Evolutionary conservation across 1,140 invertebrate genomes (phyloP).

Genomic region (Neodiprion fabricii): DNA sequence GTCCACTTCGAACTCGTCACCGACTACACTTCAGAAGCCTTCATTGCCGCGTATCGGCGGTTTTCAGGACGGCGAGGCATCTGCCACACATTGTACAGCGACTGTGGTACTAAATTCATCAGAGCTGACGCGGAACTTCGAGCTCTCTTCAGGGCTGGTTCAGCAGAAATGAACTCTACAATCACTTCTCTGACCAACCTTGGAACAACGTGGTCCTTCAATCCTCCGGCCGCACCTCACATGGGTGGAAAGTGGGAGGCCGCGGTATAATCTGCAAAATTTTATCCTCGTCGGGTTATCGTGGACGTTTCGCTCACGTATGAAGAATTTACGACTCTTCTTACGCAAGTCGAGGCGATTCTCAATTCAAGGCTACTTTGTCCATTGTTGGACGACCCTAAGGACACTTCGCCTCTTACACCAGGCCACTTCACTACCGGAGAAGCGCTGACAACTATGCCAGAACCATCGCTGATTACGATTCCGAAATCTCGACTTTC

Average conservation of each 20-base stretch:
- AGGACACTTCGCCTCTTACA: conserved; percentile 10
- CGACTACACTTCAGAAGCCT: conserved; percentile 2
- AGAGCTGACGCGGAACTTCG: no score
- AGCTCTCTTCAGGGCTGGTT: no score
- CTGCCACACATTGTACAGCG: no score
- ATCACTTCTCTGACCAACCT: no score
- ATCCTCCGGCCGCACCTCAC: conserved; percentile 28
- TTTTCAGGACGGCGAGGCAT: no score
- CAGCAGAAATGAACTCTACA: no score
- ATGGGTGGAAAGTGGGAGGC: conserved; percentile 26
- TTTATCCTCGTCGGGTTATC: no score
- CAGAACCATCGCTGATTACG: neutral
- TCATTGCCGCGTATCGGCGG: neutral
- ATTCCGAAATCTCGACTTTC: neutral
- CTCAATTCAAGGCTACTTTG: conserved; percentile 20
- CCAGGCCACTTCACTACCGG: conserved; percentile 11
- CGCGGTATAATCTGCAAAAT: no score
- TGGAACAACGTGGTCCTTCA: no score
- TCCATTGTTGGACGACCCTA: neutral
- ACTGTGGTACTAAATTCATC: no score
- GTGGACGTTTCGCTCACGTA: no score
- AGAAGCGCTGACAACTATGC: neutral
- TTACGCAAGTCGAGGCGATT: neutral
- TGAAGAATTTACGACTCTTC: neutral
- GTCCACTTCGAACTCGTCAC: conserved; percentile 5